phyloP scores from a whole-genome alignment of 2,113 vertebrate species.

The Ploceus nigricollis region DNA sequence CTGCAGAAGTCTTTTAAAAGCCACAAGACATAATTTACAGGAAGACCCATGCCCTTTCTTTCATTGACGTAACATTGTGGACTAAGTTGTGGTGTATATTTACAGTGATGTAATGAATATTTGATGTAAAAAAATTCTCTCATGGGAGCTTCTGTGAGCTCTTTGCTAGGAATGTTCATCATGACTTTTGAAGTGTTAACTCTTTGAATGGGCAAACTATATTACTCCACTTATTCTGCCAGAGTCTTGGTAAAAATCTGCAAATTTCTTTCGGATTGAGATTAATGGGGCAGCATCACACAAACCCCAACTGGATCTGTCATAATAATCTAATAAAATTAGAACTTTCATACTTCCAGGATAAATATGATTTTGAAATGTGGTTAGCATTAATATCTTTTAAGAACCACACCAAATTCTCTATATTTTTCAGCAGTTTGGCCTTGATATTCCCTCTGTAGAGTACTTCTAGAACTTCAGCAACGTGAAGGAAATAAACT shows the following conservation, averaged over 20 bases:
- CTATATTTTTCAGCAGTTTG: background rate
- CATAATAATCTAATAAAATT: background rate
- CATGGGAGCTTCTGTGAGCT: background rate
- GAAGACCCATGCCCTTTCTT: background rate
- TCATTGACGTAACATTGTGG: background rate
- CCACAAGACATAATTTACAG: background rate
- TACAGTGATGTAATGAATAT: slow-evolving; percentile 7
- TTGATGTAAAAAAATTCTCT: background rate
- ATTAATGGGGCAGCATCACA: background rate
- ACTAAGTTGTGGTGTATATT: background rate
- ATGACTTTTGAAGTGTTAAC: background rate
- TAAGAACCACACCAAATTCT: background rate
- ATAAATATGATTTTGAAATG: background rate
- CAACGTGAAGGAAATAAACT: background rate
- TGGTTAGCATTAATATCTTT: background rate
- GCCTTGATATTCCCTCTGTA: background rate
- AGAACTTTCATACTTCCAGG: background rate
- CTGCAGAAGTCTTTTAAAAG: background rate
- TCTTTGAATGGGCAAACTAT: background rate
- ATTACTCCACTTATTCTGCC: background rate
- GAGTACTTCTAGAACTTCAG: background rate
- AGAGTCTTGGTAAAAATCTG: background rate
- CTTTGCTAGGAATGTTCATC: background rate
- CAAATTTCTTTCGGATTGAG: background rate
- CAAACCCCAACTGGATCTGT: background rate